phyloP scores from a whole-genome alignment of 2,888 invertebrate genomes.

The Apotomis betuletana region DNA sequence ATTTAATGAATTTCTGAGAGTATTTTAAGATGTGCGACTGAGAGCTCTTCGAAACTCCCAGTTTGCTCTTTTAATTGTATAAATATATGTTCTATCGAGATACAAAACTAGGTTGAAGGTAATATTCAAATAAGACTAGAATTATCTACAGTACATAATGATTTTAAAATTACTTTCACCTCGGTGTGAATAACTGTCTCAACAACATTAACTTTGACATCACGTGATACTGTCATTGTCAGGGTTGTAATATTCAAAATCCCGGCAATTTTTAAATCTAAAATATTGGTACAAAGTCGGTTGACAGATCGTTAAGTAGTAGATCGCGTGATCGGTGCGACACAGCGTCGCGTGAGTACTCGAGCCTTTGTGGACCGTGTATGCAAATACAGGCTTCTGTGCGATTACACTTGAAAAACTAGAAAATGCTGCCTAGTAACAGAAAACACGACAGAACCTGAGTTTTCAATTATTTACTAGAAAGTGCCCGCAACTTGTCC shows the following conservation, averaged over 20 bases:
- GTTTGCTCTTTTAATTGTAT: too few relatives aligned
- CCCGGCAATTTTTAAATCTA: conserved; percentile 44
- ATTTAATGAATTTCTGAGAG: too few relatives aligned
- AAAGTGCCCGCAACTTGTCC: too few relatives aligned
- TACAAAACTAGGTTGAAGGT: not conserved
- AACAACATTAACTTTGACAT: not conserved
- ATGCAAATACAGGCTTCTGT: conserved; percentile 50
- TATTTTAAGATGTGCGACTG: too few relatives aligned
- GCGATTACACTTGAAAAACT: conserved; percentile 41
- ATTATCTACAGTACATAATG: too few relatives aligned
- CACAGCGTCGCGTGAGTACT: conserved; percentile 50
- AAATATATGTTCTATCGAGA: too few relatives aligned
- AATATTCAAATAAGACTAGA: too few relatives aligned
- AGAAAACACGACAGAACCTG: conserved; percentile 8
- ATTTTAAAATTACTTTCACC: too few relatives aligned
- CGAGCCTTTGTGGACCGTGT: conserved; percentile 44
- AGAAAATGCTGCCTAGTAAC: conserved; percentile 13
- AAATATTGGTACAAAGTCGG: conserved; percentile 47
- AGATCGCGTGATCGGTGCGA: conserved; percentile 52
- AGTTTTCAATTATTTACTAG: not conserved
- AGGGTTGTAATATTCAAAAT: conserved; percentile 28
- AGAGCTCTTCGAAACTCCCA: too few relatives aligned
- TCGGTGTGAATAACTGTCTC: too few relatives aligned
- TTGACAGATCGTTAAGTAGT: conserved; percentile 53
- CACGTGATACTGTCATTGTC: not conserved